Percentiles rank a stretch among this genome's conserved stretches.
phyloP scores from a whole-genome alignment of 1,140 invertebrate species.

The Tigriopus japonicus region DNA sequence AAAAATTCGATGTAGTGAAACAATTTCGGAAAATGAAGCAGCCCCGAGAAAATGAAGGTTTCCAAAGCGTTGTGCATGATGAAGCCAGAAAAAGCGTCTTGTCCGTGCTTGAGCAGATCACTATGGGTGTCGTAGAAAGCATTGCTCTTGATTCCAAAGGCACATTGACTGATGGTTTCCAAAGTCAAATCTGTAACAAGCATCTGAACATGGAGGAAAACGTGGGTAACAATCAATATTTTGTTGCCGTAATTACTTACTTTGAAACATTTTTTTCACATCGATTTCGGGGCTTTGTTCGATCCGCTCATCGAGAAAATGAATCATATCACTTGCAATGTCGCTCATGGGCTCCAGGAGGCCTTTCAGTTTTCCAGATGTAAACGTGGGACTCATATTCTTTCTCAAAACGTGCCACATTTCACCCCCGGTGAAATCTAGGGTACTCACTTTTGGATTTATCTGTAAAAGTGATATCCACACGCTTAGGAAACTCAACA shows the following conservation, averaged over 20 bases:
- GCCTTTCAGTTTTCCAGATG: constrained; percentile 10
- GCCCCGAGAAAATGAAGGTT: not conserved
- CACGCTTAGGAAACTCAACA: no score
- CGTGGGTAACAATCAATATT: no score
- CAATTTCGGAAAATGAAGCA: no score
- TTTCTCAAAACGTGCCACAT: constrained; percentile 1
- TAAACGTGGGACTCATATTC: constrained; percentile 1
- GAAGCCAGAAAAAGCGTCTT: not conserved
- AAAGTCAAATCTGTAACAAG: not conserved
- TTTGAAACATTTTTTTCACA: constrained; percentile 2
- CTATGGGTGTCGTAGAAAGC: not conserved
- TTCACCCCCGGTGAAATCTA: constrained; percentile 2
- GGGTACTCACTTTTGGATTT: not conserved
- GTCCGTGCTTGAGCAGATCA: not conserved
- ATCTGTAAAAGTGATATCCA: no score
- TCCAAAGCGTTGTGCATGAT: not conserved
- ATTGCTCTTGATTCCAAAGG: not conserved
- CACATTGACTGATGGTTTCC: not conserved
- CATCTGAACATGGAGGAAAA: no score
- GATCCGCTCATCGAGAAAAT: not conserved
- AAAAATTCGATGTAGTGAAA: no score
- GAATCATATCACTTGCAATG: not conserved
- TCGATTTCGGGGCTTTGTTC: not conserved
- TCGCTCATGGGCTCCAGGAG: constrained; percentile 1
- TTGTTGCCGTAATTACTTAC: not conserved